Conservation (phyloP, 2,797 vertebrate genomes). For the Nyctalus aviator region DNA sequence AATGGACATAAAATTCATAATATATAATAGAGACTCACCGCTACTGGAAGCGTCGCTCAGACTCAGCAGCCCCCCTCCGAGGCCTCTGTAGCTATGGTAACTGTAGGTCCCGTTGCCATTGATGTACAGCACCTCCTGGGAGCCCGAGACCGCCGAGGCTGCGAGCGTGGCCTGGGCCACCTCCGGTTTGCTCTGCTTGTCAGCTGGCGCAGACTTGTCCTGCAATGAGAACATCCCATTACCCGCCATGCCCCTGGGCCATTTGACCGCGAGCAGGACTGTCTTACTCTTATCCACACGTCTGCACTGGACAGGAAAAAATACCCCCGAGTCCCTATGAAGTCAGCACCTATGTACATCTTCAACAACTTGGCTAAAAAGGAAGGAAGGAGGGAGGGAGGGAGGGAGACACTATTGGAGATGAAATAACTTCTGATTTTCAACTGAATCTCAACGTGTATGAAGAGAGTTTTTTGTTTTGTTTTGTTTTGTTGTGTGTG, state of each 20-base stretch:
- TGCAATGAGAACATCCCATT: constrained; percentile 79
- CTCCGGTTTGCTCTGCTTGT: constrained; percentile 90
- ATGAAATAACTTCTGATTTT: background rate
- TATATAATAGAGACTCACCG: constrained; percentile 87
- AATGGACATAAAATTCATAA: constrained; percentile 10
- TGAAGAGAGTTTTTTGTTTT: no score
- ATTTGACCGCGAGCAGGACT: constrained; percentile 38
- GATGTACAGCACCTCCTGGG: constrained; percentile 93
- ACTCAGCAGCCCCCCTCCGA: constrained; percentile 91
- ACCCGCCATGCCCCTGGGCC: constrained; percentile 30
- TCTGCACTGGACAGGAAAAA: background rate
- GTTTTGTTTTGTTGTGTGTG: no score
- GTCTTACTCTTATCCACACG: background rate
- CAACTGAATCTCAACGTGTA: constrained; percentile 1
- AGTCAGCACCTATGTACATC: background rate
- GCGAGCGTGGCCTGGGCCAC: constrained; percentile 89
- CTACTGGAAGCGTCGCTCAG: constrained; percentile 91
- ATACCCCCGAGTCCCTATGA: background rate
- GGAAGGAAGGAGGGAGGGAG: background rate
- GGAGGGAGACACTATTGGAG: background rate
- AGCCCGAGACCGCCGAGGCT: constrained; percentile 89
- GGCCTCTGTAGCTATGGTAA: constrained; percentile 93
- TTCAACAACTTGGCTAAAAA: constrained; percentile 45
- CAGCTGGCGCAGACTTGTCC: constrained; percentile 88
- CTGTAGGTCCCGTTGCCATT: constrained; percentile 93